Evolutionary conservation across 2,888 invertebrate genomes (phyloP), one percentile per base, ranked within the genome.

Genomic region (Limnephilus auricula): DNA sequence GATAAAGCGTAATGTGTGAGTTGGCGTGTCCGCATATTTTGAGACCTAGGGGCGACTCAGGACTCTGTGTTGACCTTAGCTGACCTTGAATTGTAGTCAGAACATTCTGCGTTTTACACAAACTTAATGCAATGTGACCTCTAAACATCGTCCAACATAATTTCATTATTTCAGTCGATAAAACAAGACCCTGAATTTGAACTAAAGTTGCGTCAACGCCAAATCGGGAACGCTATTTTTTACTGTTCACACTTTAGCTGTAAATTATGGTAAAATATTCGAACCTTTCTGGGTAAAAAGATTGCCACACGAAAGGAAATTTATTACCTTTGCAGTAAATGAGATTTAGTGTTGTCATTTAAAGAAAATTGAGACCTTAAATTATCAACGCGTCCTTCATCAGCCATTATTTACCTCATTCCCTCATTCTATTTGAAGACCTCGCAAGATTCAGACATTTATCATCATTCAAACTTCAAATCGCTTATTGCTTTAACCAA

Each of bases 61-160:
- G 6, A 65, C 65, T 50, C 15, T 65, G 25, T 25, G 34, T 15
- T 84, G 37, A 83, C 90, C 90, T 90, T 65, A 0, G 80, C 78
- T 78, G 90, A 84, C 84, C 90, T 50, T 90, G 90, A 34, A 18
- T 45, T 30, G 5, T 83, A 79, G 2, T n/a, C 30, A 37, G n/a
- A 89, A 79, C 65, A 32, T 5, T 37, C 30, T 50, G 18, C 31
- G 65, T 78, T 65, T 86, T 31, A 78, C 32, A 10, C 30, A 65
- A 87, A 87, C 32, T n/a, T 88, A 87, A 25, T 34, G 80, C 40
- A 89, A 40, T 65, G 79, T 89, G 89, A 89, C 79, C 89, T 89
- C 45, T 50, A 37, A 25, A 6, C 40, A 37, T 80, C 40, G 78
- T 78, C 34, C 34, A 25, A 65, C 45, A 85, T 87, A 80, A 40